Evolutionary conservation across 1,140 invertebrate species (phyloP).

Genomic region (Brachionus sp.): DNA sequence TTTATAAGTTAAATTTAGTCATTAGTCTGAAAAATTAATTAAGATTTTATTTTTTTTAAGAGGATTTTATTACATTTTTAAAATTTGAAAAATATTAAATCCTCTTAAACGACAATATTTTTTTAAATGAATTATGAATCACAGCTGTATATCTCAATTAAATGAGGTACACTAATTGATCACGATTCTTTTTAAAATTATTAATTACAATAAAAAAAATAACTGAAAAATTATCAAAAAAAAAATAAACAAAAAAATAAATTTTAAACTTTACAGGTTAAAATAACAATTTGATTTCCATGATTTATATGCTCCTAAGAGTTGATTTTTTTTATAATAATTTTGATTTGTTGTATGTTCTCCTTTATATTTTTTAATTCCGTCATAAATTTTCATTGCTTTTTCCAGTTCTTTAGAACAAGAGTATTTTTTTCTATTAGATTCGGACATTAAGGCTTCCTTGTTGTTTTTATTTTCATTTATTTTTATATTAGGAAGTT

Average conservation of each 20-base stretch:
- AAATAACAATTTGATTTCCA: slow-evolving; percentile 32
- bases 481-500: neutral
- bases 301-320: neutral
- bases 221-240: neutral
- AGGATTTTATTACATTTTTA: no score
- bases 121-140: no score
- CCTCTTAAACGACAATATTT: no score
- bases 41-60: no score
- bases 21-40: no score
- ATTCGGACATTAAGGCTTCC: neutral
- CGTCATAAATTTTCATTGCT: slow-evolving; percentile 36
- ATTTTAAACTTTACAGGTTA: neutral
- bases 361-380: slow-evolving; percentile 28
- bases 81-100: no score
- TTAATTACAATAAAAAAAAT: no score
- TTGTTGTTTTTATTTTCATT: neutral
- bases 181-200: no score
- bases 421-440: neutral
- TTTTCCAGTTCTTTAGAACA: slow-evolving; percentile 20
- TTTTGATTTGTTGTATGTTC: slow-evolving; percentile 1
- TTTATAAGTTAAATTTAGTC: no score
- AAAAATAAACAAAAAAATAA: neutral
- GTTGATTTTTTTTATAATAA: slow-evolving; percentile 33
- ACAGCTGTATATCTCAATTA: no score
- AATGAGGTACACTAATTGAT: no score